Base-by-base conservation (phyloP, 2,888 invertebrate species). In the Epinotia ramella region DNA sequence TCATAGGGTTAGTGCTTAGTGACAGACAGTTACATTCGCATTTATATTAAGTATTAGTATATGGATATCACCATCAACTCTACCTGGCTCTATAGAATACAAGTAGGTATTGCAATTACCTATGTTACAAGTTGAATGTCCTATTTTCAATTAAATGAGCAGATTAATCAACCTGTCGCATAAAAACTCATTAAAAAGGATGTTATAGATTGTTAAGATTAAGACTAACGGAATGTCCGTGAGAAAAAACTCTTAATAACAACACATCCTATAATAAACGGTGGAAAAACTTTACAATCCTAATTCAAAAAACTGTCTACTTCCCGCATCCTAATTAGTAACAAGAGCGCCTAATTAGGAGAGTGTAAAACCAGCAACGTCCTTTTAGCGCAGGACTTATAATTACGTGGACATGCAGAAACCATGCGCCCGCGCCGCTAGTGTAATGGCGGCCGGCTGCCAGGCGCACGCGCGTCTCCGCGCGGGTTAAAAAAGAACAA, bases 361-460 rank as follows among this genome's bases (percentile, higher is more conserved):
- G 57, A 59, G 59, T 46, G 53, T 46, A 60, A 60, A 69, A 24
- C 69, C 59, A 53, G 33, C 65, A 53, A 64, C 53, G 49, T 33
- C 70, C 70, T 65, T 74, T 73, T 57, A 56, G 60, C 83, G 90
- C 88, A 89, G 88, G 85, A 86, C 84, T 85, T 86, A 88, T 88
- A 88, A 88, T 87, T 88, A 88, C 89, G 59, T 59, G 86, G 87
- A 88, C 89, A 90, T 91, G 91, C 89, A 91, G 90, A 84, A 86
- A 84, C 85, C 83, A 86, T 88, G 88, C 89, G 90, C 88, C 78
- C 79, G 85, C 88, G 90, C 89, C 82, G 80, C 78, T 91, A 94
- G 93, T 93, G 90, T 89, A 88, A 93, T 93, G 93, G 92, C 93
- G 91, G 83, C 86, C 86, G 89, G 82, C 85, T 80, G 86, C 77